phyloP scores from a whole-genome alignment of 2,113 vertebrate genomes.

The Himantopus leucocephalus region DNA sequence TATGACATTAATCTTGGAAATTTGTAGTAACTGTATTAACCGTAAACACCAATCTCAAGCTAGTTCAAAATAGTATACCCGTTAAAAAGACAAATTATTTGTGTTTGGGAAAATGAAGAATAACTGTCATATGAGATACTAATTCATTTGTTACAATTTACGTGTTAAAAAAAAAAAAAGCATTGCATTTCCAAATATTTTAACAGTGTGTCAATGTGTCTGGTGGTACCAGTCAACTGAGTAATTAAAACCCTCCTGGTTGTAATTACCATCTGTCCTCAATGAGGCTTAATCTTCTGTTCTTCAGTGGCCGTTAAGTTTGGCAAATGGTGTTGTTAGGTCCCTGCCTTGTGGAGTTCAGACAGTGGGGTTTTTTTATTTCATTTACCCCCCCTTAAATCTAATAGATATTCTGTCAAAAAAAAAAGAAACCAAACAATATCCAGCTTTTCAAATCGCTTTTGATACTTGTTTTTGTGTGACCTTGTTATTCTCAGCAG shows the following conservation, averaged over 20 bases:
- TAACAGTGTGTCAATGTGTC: neutral
- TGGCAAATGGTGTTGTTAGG: accelerated
- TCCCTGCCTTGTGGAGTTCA: neutral
- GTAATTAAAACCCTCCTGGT: neutral
- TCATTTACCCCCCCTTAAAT: neutral
- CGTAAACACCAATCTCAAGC: neutral
- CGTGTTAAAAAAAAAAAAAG: neutral
- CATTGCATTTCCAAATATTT: neutral
- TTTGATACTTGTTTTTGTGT: neutral
- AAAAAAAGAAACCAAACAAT: accelerated
- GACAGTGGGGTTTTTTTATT: neutral
- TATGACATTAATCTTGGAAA: neutral
- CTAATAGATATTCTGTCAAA: neutral
- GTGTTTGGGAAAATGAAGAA: neutral
- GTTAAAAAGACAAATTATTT: neutral
- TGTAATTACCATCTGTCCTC: neutral
- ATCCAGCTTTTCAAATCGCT: neutral
- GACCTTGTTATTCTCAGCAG: neutral
- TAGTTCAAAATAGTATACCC: neutral
- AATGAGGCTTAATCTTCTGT: neutral
- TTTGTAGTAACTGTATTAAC: neutral
- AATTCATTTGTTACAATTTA: neutral
- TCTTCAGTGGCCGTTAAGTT: neutral
- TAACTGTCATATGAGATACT: neutral
- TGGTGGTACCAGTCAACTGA: neutral